Evolutionary conservation across 1,140 invertebrate genomes (phyloP).

Genomic region (Hylaeus anthracinus): DNA sequence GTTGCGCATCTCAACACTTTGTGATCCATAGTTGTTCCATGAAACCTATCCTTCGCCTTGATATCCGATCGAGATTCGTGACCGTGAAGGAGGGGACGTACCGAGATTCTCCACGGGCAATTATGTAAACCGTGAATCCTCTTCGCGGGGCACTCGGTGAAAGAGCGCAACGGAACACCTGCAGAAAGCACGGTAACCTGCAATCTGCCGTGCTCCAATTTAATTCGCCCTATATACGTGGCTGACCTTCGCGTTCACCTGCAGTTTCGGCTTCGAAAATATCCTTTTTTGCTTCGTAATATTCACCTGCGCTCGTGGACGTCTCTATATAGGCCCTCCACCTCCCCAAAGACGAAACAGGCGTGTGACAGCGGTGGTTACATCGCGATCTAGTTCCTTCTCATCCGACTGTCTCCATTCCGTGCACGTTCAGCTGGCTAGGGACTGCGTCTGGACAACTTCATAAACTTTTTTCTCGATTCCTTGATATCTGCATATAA

Average conservation of each 20-base stretch:
- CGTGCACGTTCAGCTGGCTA: slow-evolving; percentile 15
- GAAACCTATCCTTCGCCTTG: slow-evolving; percentile 36
- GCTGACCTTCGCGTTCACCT: slow-evolving; percentile 47
- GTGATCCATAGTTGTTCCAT: slow-evolving; percentile 40
- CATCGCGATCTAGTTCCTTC: slow-evolving; percentile 1
- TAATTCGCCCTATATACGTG: slow-evolving; percentile 56
- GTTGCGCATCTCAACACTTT: not conserved
- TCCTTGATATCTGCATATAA: slow-evolving; percentile 45
- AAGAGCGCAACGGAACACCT: slow-evolving; percentile 61
- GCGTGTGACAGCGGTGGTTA: not conserved
- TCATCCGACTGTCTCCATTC: not conserved
- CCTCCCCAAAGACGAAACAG: not conserved
- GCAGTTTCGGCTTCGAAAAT: slow-evolving; percentile 13
- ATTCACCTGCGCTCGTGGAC: slow-evolving; percentile 51
- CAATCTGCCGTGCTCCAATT: slow-evolving; percentile 56
- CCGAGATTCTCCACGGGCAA: slow-evolving; percentile 21
- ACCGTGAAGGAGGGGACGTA: too few species aligned
- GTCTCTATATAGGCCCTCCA: not conserved
- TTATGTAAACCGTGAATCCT: slow-evolving; percentile 32
- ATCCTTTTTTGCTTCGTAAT: slow-evolving; percentile 14
- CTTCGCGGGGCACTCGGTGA: slow-evolving; percentile 20
- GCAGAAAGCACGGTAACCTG: slow-evolving; percentile 60
- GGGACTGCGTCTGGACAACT: slow-evolving; percentile 14
- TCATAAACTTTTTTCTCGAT: slow-evolving; percentile 38
- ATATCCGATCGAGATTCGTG: not conserved